These are phyloP conservation scores for Cantharis rustica DNA, from an alignment of 2,888 invertebrate genomes.

Conservation along the genomic window DNA sequence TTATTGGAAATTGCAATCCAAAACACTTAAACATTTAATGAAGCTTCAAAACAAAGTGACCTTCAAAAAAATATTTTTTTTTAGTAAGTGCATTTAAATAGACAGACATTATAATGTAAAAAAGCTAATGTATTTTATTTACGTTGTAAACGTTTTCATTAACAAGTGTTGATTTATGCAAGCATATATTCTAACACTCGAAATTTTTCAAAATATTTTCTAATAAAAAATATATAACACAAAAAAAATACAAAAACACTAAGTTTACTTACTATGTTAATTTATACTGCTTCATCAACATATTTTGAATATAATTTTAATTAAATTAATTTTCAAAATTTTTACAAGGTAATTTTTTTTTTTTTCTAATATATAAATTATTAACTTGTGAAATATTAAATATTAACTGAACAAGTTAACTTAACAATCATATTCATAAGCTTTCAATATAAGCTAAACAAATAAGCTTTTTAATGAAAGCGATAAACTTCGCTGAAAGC, in stretches of 20 bases:
- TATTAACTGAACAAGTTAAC: no score
- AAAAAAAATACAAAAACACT: not conserved
- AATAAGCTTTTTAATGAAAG: no score
- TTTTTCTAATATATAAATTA: no score
- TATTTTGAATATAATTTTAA: not conserved
- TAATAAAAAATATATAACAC: not conserved
- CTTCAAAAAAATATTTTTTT: constrained; percentile 24
- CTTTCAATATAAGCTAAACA: no score
- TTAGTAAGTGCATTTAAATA: constrained; percentile 2
- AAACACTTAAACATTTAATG: not conserved
- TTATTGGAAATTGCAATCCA: not conserved
- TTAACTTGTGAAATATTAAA: no score
- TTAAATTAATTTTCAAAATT: no score
- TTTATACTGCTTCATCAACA: not conserved
- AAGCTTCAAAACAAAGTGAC: constrained; percentile 26
- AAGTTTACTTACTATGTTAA: not conserved
- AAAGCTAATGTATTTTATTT: not conserved
- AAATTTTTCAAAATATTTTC: not conserved
- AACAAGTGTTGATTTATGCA: not conserved
- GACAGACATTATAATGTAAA: not conserved
- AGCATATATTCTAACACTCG: not conserved
- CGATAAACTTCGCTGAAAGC: no score
- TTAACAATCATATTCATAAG: no score
- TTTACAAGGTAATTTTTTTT: no score
- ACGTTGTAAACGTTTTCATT: not conserved